Base-by-base conservation (phyloP, 64 coral and sea anemone genomes). In the Trachythela sp. region DNA sequence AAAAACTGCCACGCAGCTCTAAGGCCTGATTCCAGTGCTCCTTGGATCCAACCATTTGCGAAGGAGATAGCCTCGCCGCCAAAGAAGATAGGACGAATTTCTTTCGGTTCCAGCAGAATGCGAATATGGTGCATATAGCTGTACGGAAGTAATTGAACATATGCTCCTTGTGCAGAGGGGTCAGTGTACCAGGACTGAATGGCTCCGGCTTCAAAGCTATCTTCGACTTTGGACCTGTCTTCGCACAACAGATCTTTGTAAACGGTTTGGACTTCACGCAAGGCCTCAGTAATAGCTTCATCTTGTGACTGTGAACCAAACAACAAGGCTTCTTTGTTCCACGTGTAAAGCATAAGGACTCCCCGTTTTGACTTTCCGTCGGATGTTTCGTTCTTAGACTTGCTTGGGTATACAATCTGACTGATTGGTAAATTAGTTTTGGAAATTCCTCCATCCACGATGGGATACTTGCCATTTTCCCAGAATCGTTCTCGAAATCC, bases 1-100 rank as follows among this genome's bases (percentile, higher is more conserved):
- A 34, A 80, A 36, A 80, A 36, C 75, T 80, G 75, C 75, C 75
- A 80, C 2, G 30, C 75, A 34, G 75, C 75, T 35, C 75, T 20
- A 4, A 80, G 75, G 35, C 75, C 75, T 7, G 75, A 80, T 35
- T 80, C 75, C 34, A 80, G 37, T 13, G 75, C 75, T 36, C 75
- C 75, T 80, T 80, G 75, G 5, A 80, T 80, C 75, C 75, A 80
- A 36, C 75, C 75, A 36, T 80, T 80, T 35, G 75, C 75, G 35
- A 80, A 80, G 20, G 75, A 80, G 30, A 80, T 4, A 1, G 33
- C 75, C 75, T 80, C 75, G 27, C 75, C 75, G 30, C 33, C 75
- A 35, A 80, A 80, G 37, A 29, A 80, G 10, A 80, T 80, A 15
- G 75, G 75, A 34, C 34, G 34, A 80, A 80, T 80, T 34, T 80